A percentile compares a stretch with the other conserved stretches of the same genome.
These are phyloP conservation scores for Rhinopomastus cyanomelas DNA, from an alignment of 2,113 vertebrate genomes.

Conservation along the genomic window DNA sequence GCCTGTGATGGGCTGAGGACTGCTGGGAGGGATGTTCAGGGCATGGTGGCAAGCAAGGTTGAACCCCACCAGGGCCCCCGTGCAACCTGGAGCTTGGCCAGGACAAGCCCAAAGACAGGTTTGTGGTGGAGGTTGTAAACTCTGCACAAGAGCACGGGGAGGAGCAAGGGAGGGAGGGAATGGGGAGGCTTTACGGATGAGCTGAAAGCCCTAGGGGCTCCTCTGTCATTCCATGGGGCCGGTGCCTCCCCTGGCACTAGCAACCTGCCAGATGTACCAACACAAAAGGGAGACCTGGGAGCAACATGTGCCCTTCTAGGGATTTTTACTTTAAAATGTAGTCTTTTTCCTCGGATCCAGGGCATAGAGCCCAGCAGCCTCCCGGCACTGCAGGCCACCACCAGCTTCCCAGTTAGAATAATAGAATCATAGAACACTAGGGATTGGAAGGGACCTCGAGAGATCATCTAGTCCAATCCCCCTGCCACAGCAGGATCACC, in stretches of 20 bases:
- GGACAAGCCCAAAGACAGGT: not conserved
- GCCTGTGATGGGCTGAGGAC: rapidly evolving
- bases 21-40: not conserved
- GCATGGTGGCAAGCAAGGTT: not conserved
- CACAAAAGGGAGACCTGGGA: not conserved
- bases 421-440: no score
- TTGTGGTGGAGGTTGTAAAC: not conserved
- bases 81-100: not conserved
- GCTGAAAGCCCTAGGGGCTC: not conserved
- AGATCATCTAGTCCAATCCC: no score
- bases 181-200: not conserved
- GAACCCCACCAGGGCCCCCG: rapidly evolving
- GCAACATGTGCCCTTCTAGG: not conserved
- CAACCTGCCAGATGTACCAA: not conserved
- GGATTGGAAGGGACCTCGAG: no score
- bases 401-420: not conserved
- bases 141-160: not conserved
- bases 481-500: no score
- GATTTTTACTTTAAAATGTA: not conserved
- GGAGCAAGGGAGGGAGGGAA: not conserved
- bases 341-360: not conserved
- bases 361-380: not conserved
- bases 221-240: not conserved
- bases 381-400: not conserved
- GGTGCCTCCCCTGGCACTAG: not conserved